phyloP scores from a whole-genome alignment of 1,140 invertebrate species.

The Sminthurides bifidus region DNA sequence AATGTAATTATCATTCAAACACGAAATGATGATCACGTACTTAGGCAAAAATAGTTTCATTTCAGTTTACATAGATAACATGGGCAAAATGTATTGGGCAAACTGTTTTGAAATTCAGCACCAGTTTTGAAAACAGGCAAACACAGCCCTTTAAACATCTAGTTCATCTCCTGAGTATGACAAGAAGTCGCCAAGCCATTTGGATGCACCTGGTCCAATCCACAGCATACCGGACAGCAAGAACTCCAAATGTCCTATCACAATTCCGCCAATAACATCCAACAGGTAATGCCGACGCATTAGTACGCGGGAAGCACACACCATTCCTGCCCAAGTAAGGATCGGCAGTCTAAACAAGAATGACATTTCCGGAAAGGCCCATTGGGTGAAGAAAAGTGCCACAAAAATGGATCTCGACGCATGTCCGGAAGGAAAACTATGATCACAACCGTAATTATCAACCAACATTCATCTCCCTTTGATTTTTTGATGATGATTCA shows the following conservation, averaged over 20 bases:
- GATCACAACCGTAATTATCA: no score
- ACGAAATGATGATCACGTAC: no score
- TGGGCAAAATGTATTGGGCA: no score
- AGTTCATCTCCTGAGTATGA: slow-evolving; percentile 29
- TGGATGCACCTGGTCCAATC: slow-evolving; percentile 39
- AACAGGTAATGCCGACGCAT: slow-evolving; percentile 72
- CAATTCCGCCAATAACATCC: slow-evolving; percentile 64
- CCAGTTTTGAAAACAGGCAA: no score
- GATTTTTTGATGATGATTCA: no score
- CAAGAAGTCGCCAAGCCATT: slow-evolving; percentile 25
- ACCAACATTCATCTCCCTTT: no score
- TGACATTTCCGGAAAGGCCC: slow-evolving; percentile 46
- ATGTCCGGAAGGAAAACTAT: slow-evolving; percentile 87
- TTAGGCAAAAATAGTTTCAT: no score
- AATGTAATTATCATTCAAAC: no score
- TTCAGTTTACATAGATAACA: no score
- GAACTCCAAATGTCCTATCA: slow-evolving; percentile 63
- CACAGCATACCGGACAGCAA: slow-evolving; percentile 53
- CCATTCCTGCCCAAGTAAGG: slow-evolving; percentile 57
- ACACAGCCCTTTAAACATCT: no score
- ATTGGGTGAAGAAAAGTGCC: slow-evolving; percentile 50
- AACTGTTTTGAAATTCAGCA: no score
- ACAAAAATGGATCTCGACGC: slow-evolving; percentile 72
- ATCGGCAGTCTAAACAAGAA: slow-evolving; percentile 43
- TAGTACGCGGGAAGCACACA: slow-evolving; percentile 66